Evolutionary conservation across 2,113 vertebrate genomes (phyloP).

Genomic region (Eonycteris spelaea): DNA sequence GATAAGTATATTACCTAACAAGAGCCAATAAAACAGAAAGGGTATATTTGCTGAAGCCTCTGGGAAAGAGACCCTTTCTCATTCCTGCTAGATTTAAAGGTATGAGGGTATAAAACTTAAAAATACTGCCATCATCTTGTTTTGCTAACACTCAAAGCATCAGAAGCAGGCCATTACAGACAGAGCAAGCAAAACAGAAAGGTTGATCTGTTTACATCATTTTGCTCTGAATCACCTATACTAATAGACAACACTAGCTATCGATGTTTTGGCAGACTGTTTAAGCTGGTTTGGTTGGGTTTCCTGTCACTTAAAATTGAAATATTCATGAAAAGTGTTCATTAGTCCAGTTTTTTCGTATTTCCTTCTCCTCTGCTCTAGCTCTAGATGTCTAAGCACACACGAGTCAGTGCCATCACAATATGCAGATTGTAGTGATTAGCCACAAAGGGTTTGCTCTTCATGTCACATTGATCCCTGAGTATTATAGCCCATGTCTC

Average conservation of each 20-base stretch:
- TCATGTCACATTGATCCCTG: neutral
- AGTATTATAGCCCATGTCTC: neutral
- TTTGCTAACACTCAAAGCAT: neutral
- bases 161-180: neutral
- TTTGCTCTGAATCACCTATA: neutral
- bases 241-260: neutral
- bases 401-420: neutral
- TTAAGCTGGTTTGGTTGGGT: neutral
- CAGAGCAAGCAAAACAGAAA: neutral
- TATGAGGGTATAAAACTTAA: neutral
- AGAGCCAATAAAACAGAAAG: neutral
- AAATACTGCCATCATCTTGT: neutral
- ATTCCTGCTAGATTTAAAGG: neutral
- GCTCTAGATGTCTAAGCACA: neutral
- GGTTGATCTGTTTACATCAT: neutral
- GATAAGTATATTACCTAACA: neutral
- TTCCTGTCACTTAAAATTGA: neutral
- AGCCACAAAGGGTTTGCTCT: neutral
- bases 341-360: neutral
- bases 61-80: neutral
- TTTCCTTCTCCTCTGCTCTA: neutral
- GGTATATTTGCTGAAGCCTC: neutral
- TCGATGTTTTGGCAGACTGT: neutral
- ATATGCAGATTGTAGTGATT: neutral
- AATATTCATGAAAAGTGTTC: neutral